phyloP scores from a whole-genome alignment of 2,888 invertebrate genomes.

The Acleris laterana region DNA sequence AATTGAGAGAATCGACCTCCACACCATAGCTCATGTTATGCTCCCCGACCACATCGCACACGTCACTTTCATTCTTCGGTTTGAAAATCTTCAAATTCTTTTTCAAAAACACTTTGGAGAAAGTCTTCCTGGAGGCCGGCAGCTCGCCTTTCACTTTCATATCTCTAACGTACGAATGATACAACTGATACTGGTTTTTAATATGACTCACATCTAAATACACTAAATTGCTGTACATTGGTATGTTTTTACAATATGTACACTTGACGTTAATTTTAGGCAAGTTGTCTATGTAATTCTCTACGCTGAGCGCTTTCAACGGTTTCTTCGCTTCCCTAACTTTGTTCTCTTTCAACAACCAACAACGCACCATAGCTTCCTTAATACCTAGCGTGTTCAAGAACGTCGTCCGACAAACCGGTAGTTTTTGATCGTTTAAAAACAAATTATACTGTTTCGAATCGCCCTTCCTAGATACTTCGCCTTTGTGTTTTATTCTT shows the following conservation, averaged over 20 bases:
- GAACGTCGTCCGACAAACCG: conserved; percentile 63
- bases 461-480: conserved; percentile 57
- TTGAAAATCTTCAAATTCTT: conserved; percentile 65
- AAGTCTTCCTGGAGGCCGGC: conserved; percentile 67
- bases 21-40: conserved; percentile 52
- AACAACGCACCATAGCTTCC: conserved; percentile 65
- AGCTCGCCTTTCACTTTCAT: conserved; percentile 46
- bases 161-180: conserved; percentile 55
- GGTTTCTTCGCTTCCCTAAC: conserved; percentile 52
- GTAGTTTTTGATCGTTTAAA: conserved; percentile 45
- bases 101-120: conserved; percentile 54
- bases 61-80: conserved; percentile 59
- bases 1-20: conserved; percentile 14
- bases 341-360: conserved; percentile 51
- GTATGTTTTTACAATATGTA: conserved; percentile 48
- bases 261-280: conserved; percentile 60
- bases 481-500: conserved; percentile 50
- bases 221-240: conserved; percentile 40
- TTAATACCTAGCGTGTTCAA: conserved; percentile 66
- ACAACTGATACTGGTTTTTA: conserved; percentile 62
- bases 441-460: conserved; percentile 59
- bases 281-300: conserved; percentile 57
- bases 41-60: conserved; percentile 55
- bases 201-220: conserved; percentile 56
- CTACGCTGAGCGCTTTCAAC: conserved; percentile 55